phyloP scores from a whole-genome alignment of 2,797 vertebrate genomes.

The Podarcis lilfordi region DNA sequence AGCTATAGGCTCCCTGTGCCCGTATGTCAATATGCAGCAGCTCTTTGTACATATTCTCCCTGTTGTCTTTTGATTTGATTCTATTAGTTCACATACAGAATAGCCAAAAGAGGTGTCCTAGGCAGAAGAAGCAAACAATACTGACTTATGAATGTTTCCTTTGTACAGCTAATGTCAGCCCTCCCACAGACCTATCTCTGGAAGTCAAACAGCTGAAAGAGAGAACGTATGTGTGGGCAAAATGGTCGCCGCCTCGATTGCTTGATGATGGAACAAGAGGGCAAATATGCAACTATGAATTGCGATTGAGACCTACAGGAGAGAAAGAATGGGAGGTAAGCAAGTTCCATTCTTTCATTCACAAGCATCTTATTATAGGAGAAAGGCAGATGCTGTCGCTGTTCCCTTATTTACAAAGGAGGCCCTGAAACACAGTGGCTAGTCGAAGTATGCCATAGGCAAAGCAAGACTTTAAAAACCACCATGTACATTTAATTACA shows the following conservation, averaged over 20 bases:
- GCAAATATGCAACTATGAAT: constrained; percentile 84
- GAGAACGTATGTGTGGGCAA: constrained; percentile 78
- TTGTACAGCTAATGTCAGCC: constrained; percentile 83
- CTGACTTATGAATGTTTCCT: constrained; percentile 44
- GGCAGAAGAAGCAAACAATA: constrained; percentile 39
- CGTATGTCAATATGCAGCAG: background rate
- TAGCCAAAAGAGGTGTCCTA: background rate
- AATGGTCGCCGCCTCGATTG: constrained; percentile 84
- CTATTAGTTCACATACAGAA: constrained; percentile 7
- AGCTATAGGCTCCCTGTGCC: too few species aligned
- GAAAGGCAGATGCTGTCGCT: background rate
- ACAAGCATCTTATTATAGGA: background rate
- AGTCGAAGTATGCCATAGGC: background rate
- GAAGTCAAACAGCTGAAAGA: constrained; percentile 63
- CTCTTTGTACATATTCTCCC: background rate
- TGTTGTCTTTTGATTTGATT: constrained; percentile 18
- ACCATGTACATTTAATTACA: background rate
- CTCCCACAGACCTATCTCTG: constrained; percentile 82
- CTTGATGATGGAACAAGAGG: constrained; percentile 82
- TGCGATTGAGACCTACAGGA: constrained; percentile 81
- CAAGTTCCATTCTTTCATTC: background rate
- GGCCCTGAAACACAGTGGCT: background rate
- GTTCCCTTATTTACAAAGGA: background rate
- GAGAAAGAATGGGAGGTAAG: constrained; percentile 85
- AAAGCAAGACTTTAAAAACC: background rate